A percentile compares a stretch with the other conserved stretches of the same genome.
phyloP scores from a whole-genome alignment of 1,140 invertebrate genomes.

The Aporrectodea caliginosa region DNA sequence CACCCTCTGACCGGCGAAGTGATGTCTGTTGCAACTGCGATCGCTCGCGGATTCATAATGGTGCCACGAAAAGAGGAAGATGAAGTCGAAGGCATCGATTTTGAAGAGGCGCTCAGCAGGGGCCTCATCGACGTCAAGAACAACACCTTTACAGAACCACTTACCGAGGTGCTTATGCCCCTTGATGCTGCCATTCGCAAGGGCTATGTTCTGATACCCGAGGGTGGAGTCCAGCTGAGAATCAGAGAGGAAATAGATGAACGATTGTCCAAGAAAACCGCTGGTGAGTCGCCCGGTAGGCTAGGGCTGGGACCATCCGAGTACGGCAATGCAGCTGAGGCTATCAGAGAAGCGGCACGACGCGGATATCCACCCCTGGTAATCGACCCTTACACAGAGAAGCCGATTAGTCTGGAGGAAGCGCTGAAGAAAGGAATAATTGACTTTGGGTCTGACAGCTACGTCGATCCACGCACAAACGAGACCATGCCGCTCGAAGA shows the following conservation, averaged over 20 bases:
- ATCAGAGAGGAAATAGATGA: slow-evolving; percentile 18
- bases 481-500: slow-evolving; percentile 61
- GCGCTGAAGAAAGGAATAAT: slow-evolving; percentile 8
- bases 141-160: slow-evolving; percentile 74
- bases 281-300: not conserved
- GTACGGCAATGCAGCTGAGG: not conserved
- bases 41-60: slow-evolving; percentile 24
- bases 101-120: slow-evolving; percentile 39
- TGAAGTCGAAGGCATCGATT: slow-evolving; percentile 28
- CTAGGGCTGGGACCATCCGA: not conserved
- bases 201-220: slow-evolving; percentile 20
- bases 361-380: not conserved
- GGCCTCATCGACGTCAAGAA: slow-evolving; percentile 61
- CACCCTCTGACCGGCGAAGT: slow-evolving; percentile 69
- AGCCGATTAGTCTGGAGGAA: not conserved
- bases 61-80: slow-evolving; percentile 15
- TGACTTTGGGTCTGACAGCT: slow-evolving; percentile 22
- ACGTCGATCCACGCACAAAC: slow-evolving; percentile 34
- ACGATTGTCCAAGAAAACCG: not conserved
- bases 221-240: slow-evolving; percentile 25
- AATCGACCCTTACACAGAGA: slow-evolving; percentile 39
- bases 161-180: slow-evolving; percentile 65
- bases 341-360: not conserved
- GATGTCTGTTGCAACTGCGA: slow-evolving; percentile 47
- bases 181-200: slow-evolving; percentile 71